Conservation (phyloP, 2,113 vertebrate genomes). For the Otolemur garnettii region DNA sequence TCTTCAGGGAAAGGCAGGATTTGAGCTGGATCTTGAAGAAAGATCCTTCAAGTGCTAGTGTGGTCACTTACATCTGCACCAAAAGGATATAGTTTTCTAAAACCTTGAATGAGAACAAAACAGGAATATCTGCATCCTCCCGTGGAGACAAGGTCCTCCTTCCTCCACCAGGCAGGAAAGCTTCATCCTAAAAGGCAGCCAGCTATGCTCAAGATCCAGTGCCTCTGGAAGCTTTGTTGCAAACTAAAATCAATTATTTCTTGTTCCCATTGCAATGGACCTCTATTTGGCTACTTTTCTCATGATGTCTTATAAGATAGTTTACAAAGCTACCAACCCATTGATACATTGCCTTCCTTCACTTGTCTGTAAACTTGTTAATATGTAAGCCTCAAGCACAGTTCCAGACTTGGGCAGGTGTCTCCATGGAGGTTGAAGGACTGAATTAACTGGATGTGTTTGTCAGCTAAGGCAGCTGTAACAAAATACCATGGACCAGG, state of each 20-base stretch:
- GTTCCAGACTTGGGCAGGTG: neutral
- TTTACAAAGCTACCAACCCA: neutral
- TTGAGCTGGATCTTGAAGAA: neutral
- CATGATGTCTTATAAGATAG: neutral
- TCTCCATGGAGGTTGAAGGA: neutral
- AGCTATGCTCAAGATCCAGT: neutral
- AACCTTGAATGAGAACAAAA: neutral
- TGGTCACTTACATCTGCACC: neutral
- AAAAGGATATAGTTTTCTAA: neutral
- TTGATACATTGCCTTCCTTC: neutral
- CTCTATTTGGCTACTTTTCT: neutral
- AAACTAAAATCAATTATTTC: neutral
- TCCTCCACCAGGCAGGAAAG: neutral
- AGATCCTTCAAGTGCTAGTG: neutral
- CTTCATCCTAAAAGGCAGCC: neutral
- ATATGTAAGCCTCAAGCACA: neutral
- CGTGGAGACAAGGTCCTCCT: accelerated
- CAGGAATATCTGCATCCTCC: neutral
- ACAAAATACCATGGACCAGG: neutral
- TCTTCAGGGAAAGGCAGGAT: neutral
- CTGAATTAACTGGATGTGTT: neutral
- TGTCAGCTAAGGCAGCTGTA: neutral
- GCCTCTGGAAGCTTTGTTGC: neutral
- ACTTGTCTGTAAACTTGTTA: neutral
- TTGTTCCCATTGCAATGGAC: neutral